Percentiles rank a stretch among this genome's conserved stretches.
Evolutionary conservation across 2,113 vertebrate species (phyloP).

Genomic region (Limnothrissa miodon): DNA sequence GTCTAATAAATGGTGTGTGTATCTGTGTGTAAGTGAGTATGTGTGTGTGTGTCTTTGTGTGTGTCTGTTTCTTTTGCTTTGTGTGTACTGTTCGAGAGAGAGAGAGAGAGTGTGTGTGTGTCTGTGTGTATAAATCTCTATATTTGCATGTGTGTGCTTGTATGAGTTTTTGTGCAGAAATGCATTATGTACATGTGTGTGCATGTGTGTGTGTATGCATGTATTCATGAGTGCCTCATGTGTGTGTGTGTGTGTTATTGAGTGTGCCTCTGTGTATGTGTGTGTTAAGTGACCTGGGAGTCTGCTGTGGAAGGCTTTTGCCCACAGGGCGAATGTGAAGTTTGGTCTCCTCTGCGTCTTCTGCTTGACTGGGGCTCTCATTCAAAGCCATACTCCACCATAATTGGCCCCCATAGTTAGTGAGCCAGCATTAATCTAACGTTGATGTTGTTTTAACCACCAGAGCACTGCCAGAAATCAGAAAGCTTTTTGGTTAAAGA

Average conservation of each 20-base stretch:
- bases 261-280: background rate
- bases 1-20: conserved; percentile 7
- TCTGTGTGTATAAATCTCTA: background rate
- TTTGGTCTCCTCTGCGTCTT: conserved; percentile 23
- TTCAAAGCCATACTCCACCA: conserved; percentile 29
- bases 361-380: conserved; percentile 25
- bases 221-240: background rate
- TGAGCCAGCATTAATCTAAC: conserved; percentile 26
- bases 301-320: conserved; percentile 8
- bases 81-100: too few species aligned
- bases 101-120: background rate
- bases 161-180: background rate
- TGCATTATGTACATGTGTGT: background rate
- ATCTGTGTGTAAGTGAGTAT: background rate
- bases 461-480: background rate
- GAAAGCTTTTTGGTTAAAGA: background rate
- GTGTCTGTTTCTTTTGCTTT: background rate
- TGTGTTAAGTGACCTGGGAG: conserved; percentile 9
- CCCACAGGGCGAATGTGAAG: conserved; percentile 16
- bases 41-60: background rate
- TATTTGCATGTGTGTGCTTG: background rate
- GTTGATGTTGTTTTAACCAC: conserved; percentile 30
- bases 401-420: conserved; percentile 28
- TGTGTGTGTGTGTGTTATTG: background rate
- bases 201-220: background rate